Evolutionary conservation across 2,797 vertebrate species (phyloP).

Genomic region (Cynopterus sphinx): DNA sequence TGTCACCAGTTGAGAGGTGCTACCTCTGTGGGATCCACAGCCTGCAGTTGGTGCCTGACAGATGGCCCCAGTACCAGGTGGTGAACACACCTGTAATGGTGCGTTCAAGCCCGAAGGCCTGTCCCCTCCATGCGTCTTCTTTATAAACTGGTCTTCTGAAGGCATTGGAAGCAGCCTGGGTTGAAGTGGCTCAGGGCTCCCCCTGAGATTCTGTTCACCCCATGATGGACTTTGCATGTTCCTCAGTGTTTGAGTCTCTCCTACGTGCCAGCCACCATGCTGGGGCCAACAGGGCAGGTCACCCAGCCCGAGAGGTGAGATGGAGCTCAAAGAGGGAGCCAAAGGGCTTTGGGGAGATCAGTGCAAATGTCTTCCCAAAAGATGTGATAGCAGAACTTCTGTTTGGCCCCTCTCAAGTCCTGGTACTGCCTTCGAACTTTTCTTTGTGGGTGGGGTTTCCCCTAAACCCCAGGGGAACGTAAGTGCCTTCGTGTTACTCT

Average conservation of each 20-base stretch:
- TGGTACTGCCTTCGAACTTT: background rate
- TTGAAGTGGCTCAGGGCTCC: background rate
- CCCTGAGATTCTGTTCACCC: background rate
- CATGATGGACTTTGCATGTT: background rate
- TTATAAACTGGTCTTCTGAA: background rate
- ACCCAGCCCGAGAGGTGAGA: background rate
- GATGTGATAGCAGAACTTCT: background rate
- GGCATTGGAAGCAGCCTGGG: background rate
- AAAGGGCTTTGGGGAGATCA: background rate
- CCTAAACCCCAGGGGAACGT: background rate
- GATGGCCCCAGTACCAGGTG: background rate
- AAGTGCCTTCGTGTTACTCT: background rate
- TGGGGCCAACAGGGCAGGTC: background rate
- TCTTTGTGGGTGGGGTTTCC: background rate
- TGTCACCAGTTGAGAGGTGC: background rate
- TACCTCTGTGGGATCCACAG: background rate
- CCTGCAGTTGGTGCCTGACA: background rate
- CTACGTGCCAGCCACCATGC: background rate
- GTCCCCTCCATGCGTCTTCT: background rate
- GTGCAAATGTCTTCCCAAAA: background rate
- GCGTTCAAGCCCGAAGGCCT: fast-evolving
- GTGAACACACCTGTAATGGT: background rate
- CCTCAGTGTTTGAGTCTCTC: background rate
- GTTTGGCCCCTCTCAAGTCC: background rate
- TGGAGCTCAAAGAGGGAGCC: background rate